Percentiles rank a stretch among this genome's conserved stretches.
phyloP scores from a whole-genome alignment of 1,140 invertebrate species.

The Heterodera schachtii region DNA sequence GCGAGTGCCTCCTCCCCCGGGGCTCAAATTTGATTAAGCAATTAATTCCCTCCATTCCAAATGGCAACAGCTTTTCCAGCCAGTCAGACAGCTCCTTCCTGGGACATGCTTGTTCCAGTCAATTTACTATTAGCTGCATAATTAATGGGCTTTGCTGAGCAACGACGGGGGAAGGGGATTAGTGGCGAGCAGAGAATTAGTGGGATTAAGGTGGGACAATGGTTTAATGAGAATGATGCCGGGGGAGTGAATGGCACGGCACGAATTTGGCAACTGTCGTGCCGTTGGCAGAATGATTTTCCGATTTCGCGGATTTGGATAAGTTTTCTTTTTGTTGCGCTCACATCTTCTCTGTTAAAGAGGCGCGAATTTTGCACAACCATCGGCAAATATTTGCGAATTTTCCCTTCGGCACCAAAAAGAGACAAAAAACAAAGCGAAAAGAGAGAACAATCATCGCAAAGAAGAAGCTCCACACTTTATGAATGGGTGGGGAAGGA shows the following conservation, averaged over 20 bases:
- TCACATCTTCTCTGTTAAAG: not conserved
- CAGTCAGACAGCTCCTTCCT: not conserved
- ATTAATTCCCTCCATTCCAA: not conserved
- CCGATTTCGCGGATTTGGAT: too few relatives aligned
- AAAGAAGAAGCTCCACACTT: not conserved
- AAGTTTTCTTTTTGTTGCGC: not conserved
- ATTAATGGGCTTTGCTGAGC: not conserved
- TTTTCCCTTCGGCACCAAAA: not conserved
- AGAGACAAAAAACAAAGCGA: not conserved
- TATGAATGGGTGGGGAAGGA: not conserved
- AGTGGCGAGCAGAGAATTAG: not conserved
- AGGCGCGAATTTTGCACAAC: not conserved
- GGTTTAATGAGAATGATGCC: too few relatives aligned
- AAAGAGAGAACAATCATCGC: not conserved
- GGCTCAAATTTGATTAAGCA: not conserved
- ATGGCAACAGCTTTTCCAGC: not conserved
- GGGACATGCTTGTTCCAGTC: not conserved
- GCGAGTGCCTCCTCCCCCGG: not conserved
- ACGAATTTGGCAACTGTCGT: not conserved
- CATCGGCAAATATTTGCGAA: not conserved
- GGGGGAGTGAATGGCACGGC: too few relatives aligned
- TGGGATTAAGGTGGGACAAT: not conserved
- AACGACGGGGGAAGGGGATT: not conserved
- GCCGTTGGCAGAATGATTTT: too few relatives aligned
- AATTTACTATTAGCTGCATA: slow-evolving; percentile 1